A percentile compares a stretch with the other conserved stretches of the same genome.
These are phyloP conservation scores for Argyra leucocephala DNA, from an alignment of 2,888 invertebrate species.

Conservation along the genomic window DNA sequence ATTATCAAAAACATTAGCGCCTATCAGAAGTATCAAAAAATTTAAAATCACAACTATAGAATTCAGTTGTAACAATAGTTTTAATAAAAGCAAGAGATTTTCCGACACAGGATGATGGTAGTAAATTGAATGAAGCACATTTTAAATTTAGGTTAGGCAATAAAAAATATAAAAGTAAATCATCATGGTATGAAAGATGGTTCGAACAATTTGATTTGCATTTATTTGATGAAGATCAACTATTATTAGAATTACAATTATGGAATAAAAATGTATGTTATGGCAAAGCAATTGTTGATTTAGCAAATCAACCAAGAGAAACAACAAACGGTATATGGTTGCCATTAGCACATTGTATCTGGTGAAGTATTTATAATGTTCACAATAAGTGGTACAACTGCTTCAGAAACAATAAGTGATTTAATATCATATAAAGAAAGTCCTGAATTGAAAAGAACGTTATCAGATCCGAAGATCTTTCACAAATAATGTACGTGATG, in stretches of 20 bases:
- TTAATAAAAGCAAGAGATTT: conserved; percentile 90
- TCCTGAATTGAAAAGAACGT: conserved; percentile 54
- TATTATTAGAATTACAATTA: conserved; percentile 80
- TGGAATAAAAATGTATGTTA: conserved; percentile 49
- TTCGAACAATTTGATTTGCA: conserved; percentile 95
- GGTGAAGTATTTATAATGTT: conserved; percentile 76
- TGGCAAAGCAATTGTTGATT: conserved; percentile 72
- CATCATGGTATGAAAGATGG: conserved; percentile 81
- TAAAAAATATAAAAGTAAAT: conserved; percentile 95
- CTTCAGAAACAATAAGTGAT: conserved; percentile 86
- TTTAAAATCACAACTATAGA: conserved; percentile 93
- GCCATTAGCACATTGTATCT: conserved; percentile 79
- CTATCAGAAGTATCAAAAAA: conserved; percentile 71
- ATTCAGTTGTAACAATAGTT: conserved; percentile 93
- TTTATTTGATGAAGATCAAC: conserved; percentile 88
- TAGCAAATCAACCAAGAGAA: conserved; percentile 75
- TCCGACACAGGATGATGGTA: conserved; percentile 74
- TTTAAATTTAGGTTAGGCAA: conserved; percentile 96
- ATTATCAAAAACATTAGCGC: conserved; percentile 66
- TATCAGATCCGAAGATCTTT: conserved; percentile 56
- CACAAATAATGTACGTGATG: conserved; percentile 68
- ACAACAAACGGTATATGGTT: conserved; percentile 84
- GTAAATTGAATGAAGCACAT: conserved; percentile 79
- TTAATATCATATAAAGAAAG: conserved; percentile 75
- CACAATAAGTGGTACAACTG: conserved; percentile 90